Evolutionary conservation across 1,140 invertebrate species (phyloP).

Genomic region (Diorhabda elongata): DNA sequence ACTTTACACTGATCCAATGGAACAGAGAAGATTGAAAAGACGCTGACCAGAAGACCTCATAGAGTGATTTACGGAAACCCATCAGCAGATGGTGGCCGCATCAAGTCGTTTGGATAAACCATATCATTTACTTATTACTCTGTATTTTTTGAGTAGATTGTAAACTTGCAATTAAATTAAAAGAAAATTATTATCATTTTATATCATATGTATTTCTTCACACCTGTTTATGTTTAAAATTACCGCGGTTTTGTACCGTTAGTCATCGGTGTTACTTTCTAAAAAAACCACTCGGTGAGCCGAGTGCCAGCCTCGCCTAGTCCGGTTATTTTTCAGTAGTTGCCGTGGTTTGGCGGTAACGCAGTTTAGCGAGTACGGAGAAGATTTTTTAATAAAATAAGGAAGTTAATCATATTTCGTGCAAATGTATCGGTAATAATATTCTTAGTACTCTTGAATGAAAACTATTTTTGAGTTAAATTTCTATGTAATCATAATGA

Average conservation of each 20-base stretch:
- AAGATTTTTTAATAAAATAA: constrained; percentile 8
- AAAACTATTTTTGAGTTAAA: neutral
- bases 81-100: too few species aligned
- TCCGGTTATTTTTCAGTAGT: constrained; percentile 19
- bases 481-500: neutral
- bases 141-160: too few species aligned
- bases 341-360: constrained; percentile 18
- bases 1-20: too few species aligned
- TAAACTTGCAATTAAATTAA: too few species aligned
- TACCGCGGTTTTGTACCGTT: constrained; percentile 9
- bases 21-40: too few species aligned
- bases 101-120: too few species aligned
- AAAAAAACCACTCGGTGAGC: neutral
- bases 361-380: constrained; percentile 18
- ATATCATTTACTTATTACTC: too few species aligned
- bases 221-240: constrained; percentile 5
- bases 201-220: neutral
- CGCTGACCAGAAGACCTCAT: too few species aligned
- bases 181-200: too few species aligned
- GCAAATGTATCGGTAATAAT: neutral
- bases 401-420: neutral
- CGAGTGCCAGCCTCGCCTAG: constrained; percentile 16
- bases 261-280: constrained; percentile 1
- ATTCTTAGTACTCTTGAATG: neutral
- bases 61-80: too few species aligned